Evolutionary conservation across 2,113 vertebrate genomes (phyloP).

Genomic region (Channa maculata): DNA sequence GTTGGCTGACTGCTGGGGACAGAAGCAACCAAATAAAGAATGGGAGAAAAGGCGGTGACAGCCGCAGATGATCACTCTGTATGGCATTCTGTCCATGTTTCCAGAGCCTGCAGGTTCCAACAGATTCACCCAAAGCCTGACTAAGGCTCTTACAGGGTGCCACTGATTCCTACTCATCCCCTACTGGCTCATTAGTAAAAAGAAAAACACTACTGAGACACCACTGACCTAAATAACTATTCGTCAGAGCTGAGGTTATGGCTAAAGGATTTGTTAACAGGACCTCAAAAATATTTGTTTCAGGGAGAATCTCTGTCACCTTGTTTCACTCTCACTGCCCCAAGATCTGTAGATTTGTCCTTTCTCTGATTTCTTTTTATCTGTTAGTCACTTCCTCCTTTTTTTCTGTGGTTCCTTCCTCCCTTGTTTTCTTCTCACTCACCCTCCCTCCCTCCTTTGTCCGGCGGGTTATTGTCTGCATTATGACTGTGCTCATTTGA

Average conservation of each 20-base stretch:
- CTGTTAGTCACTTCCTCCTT: constrained; percentile 19
- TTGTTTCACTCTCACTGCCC: not conserved
- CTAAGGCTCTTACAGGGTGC: constrained; percentile 70
- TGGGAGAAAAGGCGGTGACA: constrained; percentile 25
- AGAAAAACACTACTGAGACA: constrained; percentile 43
- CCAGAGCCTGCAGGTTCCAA: constrained; percentile 16
- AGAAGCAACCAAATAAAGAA: constrained; percentile 49
- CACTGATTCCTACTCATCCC: constrained; percentile 76
- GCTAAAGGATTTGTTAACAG: not conserved
- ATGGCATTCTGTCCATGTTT: constrained; percentile 52
- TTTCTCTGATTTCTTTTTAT: not conserved
- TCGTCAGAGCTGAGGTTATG: constrained; percentile 24
- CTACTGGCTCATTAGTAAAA: constrained; percentile 63
- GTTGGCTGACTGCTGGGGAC: constrained; percentile 55
- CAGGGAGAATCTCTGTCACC: not conserved
- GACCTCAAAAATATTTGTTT: not conserved
- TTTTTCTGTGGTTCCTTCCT: constrained; percentile 9
- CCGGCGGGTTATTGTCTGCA: constrained; percentile 65
- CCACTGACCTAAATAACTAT: constrained; percentile 61
- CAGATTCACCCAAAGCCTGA: constrained; percentile 63
- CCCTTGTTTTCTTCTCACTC: constrained; percentile 2
- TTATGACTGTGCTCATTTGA: constrained; percentile 67
- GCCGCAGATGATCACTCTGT: constrained; percentile 55
- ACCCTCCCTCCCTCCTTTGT: constrained; percentile 16
- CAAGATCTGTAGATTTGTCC: not conserved